Percentiles rank a stretch among this genome's conserved stretches.
phyloP scores from a whole-genome alignment of 2,888 invertebrate species.

The Saturnia pavonia region DNA sequence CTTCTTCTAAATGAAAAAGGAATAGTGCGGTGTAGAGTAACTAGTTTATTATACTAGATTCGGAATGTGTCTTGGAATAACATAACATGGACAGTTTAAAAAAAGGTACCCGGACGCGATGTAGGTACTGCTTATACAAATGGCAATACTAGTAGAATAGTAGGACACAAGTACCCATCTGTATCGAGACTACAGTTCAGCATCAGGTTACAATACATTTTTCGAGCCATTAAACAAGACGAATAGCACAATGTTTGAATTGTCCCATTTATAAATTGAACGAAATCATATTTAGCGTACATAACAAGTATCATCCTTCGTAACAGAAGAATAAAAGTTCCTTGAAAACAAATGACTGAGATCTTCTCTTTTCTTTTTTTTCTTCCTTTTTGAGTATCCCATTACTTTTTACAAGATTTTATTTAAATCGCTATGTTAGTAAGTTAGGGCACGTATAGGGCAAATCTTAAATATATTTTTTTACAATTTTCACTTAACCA shows the following conservation, averaged over 20 bases:
- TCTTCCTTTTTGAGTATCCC: not conserved
- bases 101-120: no score
- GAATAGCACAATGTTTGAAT: not conserved
- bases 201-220: not conserved
- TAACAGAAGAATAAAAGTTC: not conserved
- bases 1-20: not conserved
- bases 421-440: no score
- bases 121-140: no score
- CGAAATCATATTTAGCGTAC: not conserved
- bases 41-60: not conserved
- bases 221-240: not conserved
- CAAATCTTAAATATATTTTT: no score
- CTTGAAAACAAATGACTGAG: not conserved
- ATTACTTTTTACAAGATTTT: not conserved
- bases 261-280: not conserved
- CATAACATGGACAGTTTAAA: no score
- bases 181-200: not conserved
- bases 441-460: no score
- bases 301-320: not conserved
- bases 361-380: not conserved
- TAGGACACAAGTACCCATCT: not conserved
- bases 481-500: no score
- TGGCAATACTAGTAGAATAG: no score
- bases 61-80: not conserved
- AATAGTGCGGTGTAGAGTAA: not conserved